Conservation (phyloP, 2,113 vertebrate species). For the Ammospiza nelsoni region DNA sequence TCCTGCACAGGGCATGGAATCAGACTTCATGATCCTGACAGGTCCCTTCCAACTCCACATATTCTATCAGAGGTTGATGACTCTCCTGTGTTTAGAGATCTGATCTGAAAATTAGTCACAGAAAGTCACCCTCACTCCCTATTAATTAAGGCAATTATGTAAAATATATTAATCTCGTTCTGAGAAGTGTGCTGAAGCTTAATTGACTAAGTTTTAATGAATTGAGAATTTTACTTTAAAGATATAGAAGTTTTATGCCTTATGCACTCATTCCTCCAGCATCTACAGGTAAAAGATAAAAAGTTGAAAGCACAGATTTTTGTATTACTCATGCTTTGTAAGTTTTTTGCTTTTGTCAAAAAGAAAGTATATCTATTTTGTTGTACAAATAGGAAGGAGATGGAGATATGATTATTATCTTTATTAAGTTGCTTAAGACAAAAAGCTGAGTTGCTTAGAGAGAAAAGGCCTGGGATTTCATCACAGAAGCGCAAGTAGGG, state of each 20-base stretch:
- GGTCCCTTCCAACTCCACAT: not conserved
- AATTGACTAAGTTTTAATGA: not conserved
- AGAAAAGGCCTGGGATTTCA: conserved; percentile 16
- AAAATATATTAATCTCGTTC: conserved; percentile 6
- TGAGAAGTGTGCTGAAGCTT: not conserved
- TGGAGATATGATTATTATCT: conserved; percentile 20
- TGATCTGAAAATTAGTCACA: conserved; percentile 49
- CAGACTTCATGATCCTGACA: not conserved
- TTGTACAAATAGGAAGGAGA: not conserved
- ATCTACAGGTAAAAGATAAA: not conserved
- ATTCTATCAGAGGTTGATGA: not conserved
- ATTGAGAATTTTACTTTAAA: conserved; percentile 9
- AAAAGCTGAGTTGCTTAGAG: conserved; percentile 12
- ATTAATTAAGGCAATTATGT: conserved; percentile 39
- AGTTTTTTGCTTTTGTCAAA: not conserved
- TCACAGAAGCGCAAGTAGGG: conserved; percentile 11
- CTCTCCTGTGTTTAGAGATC: not conserved
- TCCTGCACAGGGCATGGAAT: not conserved
- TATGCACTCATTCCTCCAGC: not conserved
- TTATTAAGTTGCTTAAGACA: conserved; percentile 35
- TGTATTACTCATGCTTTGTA: not conserved
- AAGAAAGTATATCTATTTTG: not conserved
- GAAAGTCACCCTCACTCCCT: conserved; percentile 20
- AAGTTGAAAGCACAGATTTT: not conserved
- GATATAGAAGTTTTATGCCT: not conserved